Percentiles rank a stretch among this genome's conserved stretches.
Conservation (phyloP, 2,113 vertebrate genomes). For the Cebus imitator region DNA sequence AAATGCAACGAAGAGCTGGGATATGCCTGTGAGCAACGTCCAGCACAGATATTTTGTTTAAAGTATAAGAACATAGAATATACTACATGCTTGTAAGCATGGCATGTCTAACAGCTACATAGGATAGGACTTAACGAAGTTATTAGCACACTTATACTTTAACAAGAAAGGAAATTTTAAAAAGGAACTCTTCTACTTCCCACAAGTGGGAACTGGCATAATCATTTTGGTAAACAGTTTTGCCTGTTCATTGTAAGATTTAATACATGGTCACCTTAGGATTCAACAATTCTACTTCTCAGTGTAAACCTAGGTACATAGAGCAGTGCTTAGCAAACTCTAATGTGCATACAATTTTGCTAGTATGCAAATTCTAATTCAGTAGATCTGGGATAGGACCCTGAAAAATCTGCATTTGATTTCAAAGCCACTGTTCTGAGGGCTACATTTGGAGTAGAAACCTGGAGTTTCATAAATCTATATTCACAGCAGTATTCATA, state of each 20-base stretch:
- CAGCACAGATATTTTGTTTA: no score
- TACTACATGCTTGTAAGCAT: no score
- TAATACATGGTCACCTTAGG: rapidly evolving
- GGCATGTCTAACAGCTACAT: no score
- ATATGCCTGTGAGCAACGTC: no score
- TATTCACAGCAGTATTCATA: not conserved
- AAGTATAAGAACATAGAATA: no score
- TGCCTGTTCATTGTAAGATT: not conserved
- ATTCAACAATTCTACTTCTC: not conserved
- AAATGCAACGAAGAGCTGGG: no score
- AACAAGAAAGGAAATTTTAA: no score
- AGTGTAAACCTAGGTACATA: rapidly evolving
- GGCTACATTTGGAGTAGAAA: not conserved
- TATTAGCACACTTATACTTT: no score
- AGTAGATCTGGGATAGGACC: not conserved
- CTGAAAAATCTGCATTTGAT: not conserved
- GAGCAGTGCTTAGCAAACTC: no score
- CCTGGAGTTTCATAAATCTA: not conserved
- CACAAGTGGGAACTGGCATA: not conserved
- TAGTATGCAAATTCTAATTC: not conserved
- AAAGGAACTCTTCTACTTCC: no score
- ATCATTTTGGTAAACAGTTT: not conserved
- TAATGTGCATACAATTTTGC: rapidly evolving
- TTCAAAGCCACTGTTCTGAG: not conserved
- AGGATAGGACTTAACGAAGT: no score